phyloP scores from a whole-genome alignment of 2,797 vertebrate genomes.

The Gastrophryne carolinensis region DNA sequence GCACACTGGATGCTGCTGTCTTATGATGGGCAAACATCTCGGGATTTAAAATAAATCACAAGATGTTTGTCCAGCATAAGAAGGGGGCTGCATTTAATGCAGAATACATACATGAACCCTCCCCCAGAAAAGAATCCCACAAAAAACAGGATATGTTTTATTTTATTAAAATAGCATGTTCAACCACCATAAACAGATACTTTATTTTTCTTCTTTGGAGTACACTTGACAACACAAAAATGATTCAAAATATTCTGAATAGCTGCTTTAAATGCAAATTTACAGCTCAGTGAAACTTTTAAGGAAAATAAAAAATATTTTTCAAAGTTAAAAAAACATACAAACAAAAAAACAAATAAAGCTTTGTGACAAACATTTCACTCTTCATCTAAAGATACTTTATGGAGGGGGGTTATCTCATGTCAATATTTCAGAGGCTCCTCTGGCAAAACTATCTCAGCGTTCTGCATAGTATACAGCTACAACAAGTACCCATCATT shows the following conservation, averaged over 20 bases:
- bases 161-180: slow-evolving; percentile 93
- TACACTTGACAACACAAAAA: slow-evolving; percentile 71
- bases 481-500: slow-evolving; percentile 67
- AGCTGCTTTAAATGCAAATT: slow-evolving; percentile 70
- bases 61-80: too few relatives aligned
- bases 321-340: slow-evolving; percentile 13
- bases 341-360: slow-evolving; percentile 63
- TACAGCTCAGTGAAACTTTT: slow-evolving; percentile 66
- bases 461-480: slow-evolving; percentile 68
- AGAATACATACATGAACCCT: too few relatives aligned
- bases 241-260: slow-evolving; percentile 74
- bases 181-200: slow-evolving; percentile 72
- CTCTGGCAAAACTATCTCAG: slow-evolving; percentile 60
- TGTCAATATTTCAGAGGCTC: slow-evolving; percentile 46
- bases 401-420: slow-evolving; percentile 5
- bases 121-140: too few relatives aligned
- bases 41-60: too few relatives aligned
- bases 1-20: too few relatives aligned
- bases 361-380: slow-evolving; percentile 67
- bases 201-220: slow-evolving; percentile 65
- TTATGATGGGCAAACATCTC: too few relatives aligned
- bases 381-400: slow-evolving; percentile 53
- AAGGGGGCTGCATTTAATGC: too few relatives aligned
- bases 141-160: neutral
- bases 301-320: slow-evolving; percentile 62